Conservation (phyloP, 2,888 invertebrate genomes). For the Koerneria pararmatus region DNA sequence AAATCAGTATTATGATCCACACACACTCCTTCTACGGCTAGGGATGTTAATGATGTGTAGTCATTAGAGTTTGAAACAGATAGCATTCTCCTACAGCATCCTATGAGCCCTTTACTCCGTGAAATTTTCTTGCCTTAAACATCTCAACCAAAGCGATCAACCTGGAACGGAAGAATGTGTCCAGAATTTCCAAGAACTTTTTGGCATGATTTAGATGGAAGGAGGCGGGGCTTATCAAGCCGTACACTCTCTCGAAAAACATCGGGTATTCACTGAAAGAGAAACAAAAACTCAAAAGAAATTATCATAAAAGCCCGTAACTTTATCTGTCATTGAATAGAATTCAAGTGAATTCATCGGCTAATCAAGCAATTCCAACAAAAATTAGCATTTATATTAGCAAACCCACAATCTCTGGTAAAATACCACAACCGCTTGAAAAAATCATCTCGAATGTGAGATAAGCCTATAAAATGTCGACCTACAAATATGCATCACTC, state of each 20-base stretch:
- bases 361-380: too few relatives aligned
- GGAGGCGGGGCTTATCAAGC: constrained; percentile 83
- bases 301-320: background rate
- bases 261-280: constrained; percentile 79
- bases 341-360: too few relatives aligned
- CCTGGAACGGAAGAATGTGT: constrained; percentile 87
- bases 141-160: too few relatives aligned
- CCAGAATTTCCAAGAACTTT: constrained; percentile 80
- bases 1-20: too few relatives aligned
- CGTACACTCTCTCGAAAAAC: constrained; percentile 89
- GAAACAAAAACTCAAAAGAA: background rate
- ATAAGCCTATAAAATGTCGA: too few relatives aligned
- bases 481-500: background rate
- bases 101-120: background rate
- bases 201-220: constrained; percentile 85
- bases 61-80: background rate
- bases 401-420: too few relatives aligned
- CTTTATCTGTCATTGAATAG: too few relatives aligned
- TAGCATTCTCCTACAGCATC: background rate
- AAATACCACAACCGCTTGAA: too few relatives aligned
- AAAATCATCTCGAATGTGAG: too few relatives aligned
- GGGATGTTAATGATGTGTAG: background rate
- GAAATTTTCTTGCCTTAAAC: constrained; percentile 1
- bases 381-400: too few relatives aligned
- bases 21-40: constrained; percentile 2